Conservation (phyloP, 2,113 vertebrate genomes). For the Lophotis ruficrista region DNA sequence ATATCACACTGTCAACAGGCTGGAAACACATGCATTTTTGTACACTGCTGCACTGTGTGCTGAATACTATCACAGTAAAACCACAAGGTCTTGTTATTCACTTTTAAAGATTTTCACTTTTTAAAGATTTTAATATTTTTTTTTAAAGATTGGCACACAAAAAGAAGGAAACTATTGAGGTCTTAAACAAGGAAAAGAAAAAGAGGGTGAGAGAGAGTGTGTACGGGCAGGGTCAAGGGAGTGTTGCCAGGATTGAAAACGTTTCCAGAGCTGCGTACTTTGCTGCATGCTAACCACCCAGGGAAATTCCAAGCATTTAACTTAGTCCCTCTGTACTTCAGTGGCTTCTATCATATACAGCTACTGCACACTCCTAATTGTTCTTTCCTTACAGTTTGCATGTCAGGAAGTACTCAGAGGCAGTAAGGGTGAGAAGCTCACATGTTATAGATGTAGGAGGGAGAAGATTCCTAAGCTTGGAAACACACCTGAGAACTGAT, state of each 20-base stretch:
- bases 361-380: background rate
- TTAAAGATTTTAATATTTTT: too few species aligned
- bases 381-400: background rate
- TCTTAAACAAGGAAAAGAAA: background rate
- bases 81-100: background rate
- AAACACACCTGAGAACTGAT: background rate
- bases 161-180: background rate
- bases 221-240: background rate
- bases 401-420: background rate
- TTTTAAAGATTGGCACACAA: background rate
- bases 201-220: background rate
- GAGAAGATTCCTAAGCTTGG: background rate
- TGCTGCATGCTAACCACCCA: background rate
- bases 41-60: background rate
- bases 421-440: background rate
- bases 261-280: background rate
- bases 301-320: background rate
- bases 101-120: background rate
- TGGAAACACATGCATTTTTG: background rate
- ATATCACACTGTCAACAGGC: background rate
- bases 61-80: background rate
- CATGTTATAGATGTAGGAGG: rapidly evolving
- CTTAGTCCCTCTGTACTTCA: background rate
- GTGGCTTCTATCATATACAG: background rate
- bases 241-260: background rate